A percentile compares a stretch with the other conserved stretches of the same genome.
Evolutionary conservation across 2,888 invertebrate genomes (phyloP).

Genomic region (Nematopogon swammerdamellus): DNA sequence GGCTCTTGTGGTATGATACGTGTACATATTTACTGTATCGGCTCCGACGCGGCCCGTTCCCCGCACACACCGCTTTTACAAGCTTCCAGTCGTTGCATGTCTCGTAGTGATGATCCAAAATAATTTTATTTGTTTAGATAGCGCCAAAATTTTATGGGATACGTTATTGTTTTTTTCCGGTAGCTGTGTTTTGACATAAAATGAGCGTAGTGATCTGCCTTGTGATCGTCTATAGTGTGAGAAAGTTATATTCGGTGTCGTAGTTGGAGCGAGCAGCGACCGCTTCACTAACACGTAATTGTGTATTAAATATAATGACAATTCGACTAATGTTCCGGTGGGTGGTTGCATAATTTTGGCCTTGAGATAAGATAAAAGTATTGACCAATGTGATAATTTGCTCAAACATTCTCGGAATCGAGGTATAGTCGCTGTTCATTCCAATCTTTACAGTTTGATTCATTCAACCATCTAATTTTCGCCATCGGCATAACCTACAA

Average conservation of each 20-base stretch:
- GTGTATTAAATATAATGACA: too few relatives aligned
- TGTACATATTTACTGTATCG: slow-evolving; percentile 28
- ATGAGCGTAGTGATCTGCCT: too few relatives aligned
- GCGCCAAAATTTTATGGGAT: slow-evolving; percentile 31
- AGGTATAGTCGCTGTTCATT: too few relatives aligned
- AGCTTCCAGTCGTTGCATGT: slow-evolving; percentile 50
- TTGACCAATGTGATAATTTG: neutral
- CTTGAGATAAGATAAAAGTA: neutral
- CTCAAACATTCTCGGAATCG: neutral
- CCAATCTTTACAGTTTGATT: too few relatives aligned
- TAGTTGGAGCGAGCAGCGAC: too few relatives aligned
- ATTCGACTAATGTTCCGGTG: neutral
- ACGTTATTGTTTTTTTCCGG: slow-evolving; percentile 26
- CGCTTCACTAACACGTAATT: too few relatives aligned
- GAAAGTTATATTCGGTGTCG: too few relatives aligned
- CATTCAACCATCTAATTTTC: too few relatives aligned
- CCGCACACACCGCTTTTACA: neutral
- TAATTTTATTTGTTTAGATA: slow-evolving; percentile 51
- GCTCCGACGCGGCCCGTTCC: neutral
- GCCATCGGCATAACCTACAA: too few relatives aligned
- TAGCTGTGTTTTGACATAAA: neutral
- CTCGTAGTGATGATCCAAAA: slow-evolving; percentile 39
- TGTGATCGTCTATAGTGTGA: too few relatives aligned
- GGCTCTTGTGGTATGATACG: slow-evolving; percentile 38
- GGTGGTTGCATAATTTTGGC: neutral